Evolutionary conservation across 2,113 vertebrate species (phyloP).

Genomic region (Muntiacus reevesi): DNA sequence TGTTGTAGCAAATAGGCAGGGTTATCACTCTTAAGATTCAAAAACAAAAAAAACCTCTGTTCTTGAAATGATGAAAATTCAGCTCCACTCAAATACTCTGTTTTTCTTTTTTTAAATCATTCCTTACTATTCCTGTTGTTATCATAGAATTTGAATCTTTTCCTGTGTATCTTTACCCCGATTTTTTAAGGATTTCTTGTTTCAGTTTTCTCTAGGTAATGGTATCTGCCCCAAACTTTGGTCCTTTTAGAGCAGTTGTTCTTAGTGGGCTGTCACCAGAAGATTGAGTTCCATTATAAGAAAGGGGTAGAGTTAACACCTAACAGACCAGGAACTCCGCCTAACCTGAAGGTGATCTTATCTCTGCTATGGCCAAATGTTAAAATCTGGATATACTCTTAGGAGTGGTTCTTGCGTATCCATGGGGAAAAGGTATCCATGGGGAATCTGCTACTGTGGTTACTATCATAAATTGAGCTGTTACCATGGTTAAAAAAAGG

Average conservation of each 20-base stretch:
- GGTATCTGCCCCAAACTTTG: slow-evolving; percentile 52
- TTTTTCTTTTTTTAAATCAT: slow-evolving; percentile 37
- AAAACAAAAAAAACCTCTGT: background rate
- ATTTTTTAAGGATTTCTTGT: slow-evolving; percentile 57
- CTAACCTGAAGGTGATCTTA: slow-evolving; percentile 57
- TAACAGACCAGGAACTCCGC: slow-evolving; percentile 50
- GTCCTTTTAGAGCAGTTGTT: slow-evolving; percentile 62
- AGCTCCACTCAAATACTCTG: background rate
- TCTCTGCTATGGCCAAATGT: slow-evolving; percentile 48
- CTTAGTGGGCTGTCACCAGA: slow-evolving; percentile 59
- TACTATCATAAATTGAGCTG: slow-evolving; percentile 27
- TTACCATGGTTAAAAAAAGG: background rate
- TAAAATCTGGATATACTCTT: slow-evolving; percentile 48
- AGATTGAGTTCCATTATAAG: slow-evolving; percentile 59
- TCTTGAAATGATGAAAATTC: slow-evolving; percentile 23
- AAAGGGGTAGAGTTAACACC: slow-evolving; percentile 60
- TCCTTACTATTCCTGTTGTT: slow-evolving; percentile 21
- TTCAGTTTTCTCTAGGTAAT: slow-evolving; percentile 63
- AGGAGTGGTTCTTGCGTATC: slow-evolving; percentile 22
- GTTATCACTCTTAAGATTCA: slow-evolving; percentile 24
- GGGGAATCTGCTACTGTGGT: background rate
- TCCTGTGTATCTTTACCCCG: slow-evolving; percentile 1
- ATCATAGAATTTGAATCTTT: slow-evolving; percentile 48
- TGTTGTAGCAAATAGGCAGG: slow-evolving; percentile 8
- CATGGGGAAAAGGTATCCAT: background rate